Base-by-base conservation (phyloP, 1,140 invertebrate genomes). In the Drosophila bifasciata region DNA sequence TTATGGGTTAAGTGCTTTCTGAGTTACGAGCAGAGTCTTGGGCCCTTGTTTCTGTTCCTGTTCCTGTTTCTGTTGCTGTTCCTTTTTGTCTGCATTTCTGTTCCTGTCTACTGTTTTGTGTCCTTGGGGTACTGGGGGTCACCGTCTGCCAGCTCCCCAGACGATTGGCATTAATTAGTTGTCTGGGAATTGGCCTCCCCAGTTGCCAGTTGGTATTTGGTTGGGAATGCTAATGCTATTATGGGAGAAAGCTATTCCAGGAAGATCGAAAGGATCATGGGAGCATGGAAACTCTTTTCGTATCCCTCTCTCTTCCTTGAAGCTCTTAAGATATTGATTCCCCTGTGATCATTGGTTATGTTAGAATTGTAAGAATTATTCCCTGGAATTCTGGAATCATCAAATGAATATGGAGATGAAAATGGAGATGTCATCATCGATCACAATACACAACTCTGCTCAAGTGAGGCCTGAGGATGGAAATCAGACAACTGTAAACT, bases 1-100 rank as follows among this genome's bases (percentile, higher is more conserved):
- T 91, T 91, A 91, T 91, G 89, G 89, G 89, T 91, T 91, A 91
- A 91, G 89, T 91, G 89, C 85, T 91, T 86, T 89, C 62, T 83
- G 80, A 86, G 70, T 89, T 90, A 90, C 85, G 76, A 46, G 73
- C 8, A 9, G 25, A 25, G 0, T 28, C 25, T 9, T 9, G 7
- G 7, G 9, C 13, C 44, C n/a, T n/a, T 17, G 50, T 17, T 25
- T 41, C 51, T 46, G 53, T 40, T 25, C 23, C 44, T n/a, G n/a
- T 17, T 28, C 16, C 23, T 36, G 32, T 36, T 36, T 36, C 11
- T 11, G 11, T 36, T 13, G 4, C 32, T 36, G 9, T 11, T 36
- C 19, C n/a, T n/a, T 36, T 36, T 3, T 48, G 43, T 40, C n/a
- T n/a, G n/a, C n/a, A n/a, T 21, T 48, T 32, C 11, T 36, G 11